Conservation (phyloP, 2,113 vertebrate genomes). For the Cavia porcellus region DNA sequence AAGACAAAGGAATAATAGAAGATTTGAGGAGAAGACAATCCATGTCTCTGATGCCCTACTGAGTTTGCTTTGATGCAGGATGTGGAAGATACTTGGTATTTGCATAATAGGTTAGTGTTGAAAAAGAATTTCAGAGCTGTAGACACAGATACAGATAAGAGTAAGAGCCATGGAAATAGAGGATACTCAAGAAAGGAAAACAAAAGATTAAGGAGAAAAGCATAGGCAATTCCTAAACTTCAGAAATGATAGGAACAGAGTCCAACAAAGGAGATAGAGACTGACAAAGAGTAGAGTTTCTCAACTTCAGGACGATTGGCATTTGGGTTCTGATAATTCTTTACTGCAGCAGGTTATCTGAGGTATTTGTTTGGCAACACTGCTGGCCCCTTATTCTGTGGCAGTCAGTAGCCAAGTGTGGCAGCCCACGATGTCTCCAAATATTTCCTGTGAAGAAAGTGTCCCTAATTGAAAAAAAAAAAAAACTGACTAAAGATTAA, state of each 20-base stretch:
- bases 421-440: neutral
- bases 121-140: neutral
- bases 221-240: neutral
- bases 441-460: neutral
- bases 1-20: neutral
- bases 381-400: neutral
- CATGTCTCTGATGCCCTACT: neutral
- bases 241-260: neutral
- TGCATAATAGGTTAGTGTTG: neutral
- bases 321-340: neutral
- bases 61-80: neutral
- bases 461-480: neutral
- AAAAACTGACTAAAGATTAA: neutral
- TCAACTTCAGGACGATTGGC: neutral
- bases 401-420: neutral
- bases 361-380: neutral
- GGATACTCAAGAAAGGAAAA: neutral
- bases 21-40: neutral
- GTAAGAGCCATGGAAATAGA: neutral
- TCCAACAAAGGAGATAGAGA: neutral
- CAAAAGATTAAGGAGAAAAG: constrained; percentile 10
- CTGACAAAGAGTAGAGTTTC: neutral
- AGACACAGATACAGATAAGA: neutral
- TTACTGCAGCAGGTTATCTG: neutral
- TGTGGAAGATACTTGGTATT: neutral